A percentile compares a stretch with the other conserved stretches of the same genome.
phyloP scores from a whole-genome alignment of 2,113 vertebrate genomes.

The Corapipo altera region DNA sequence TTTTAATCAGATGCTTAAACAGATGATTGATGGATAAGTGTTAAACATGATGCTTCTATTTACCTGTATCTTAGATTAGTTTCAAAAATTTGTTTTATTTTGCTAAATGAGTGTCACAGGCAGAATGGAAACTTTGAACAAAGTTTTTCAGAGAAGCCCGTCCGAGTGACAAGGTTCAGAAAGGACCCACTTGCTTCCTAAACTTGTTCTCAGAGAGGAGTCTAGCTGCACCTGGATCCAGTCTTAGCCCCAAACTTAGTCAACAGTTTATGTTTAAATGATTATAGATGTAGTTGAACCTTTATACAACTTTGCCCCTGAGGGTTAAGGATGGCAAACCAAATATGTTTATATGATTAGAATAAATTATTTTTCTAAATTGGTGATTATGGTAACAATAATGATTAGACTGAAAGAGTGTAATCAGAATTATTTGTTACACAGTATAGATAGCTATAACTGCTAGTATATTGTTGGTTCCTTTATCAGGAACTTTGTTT shows the following conservation, averaged over 20 bases:
- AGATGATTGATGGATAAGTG: neutral
- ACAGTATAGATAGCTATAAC: neutral
- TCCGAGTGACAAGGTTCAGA: neutral
- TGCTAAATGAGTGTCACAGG: neutral
- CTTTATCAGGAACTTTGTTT: neutral
- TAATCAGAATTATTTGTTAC: neutral
- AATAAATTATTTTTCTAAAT: neutral
- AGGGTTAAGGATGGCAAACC: neutral
- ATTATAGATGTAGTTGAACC: neutral
- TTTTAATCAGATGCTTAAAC: neutral
- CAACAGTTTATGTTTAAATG: neutral
- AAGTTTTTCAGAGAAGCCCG: neutral
- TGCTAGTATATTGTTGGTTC: neutral
- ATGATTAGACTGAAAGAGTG: neutral
- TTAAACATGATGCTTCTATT: neutral
- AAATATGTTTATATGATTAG: neutral
- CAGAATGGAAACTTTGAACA: neutral
- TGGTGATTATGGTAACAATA: neutral
- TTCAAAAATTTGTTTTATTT: neutral
- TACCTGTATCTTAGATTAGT: neutral
- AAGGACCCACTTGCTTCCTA: neutral
- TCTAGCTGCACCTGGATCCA: neutral
- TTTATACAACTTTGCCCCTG: neutral
- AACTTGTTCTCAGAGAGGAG: neutral
- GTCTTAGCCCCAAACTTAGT: neutral